phyloP scores from a whole-genome alignment of 2,797 vertebrate species.

The Halcyon smyrnensis region DNA sequence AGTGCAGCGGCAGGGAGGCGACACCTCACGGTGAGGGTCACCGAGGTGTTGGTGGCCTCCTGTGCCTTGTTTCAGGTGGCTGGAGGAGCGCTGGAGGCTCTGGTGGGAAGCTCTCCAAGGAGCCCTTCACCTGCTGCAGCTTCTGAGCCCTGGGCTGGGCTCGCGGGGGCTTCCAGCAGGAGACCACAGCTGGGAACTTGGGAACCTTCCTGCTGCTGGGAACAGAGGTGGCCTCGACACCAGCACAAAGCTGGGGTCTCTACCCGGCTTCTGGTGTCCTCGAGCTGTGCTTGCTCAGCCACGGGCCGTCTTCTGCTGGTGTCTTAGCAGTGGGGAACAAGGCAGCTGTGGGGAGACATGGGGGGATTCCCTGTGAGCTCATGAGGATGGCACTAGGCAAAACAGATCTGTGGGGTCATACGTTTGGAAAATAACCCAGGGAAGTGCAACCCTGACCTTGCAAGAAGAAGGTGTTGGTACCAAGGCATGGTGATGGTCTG shows the following conservation, averaged over 20 bases:
- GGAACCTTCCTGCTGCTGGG: no score
- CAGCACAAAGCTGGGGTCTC: neutral
- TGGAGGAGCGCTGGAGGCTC: neutral
- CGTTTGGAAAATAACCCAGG: neutral
- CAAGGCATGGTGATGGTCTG: rapidly evolving
- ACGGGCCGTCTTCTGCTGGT: neutral
- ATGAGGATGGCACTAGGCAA: neutral
- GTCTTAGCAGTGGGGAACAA: neutral
- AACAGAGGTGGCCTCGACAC: neutral
- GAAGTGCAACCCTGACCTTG: neutral
- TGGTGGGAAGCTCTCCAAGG: neutral
- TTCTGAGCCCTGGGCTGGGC: neutral
- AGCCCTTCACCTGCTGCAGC: neutral
- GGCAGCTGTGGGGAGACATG: rapidly evolving
- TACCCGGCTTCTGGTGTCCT: neutral
- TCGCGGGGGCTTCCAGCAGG: neutral
- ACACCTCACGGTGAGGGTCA: no score
- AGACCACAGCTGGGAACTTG: neutral
- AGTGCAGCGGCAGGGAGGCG: no score
- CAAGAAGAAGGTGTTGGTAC: neutral
- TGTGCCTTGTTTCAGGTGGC: neutral
- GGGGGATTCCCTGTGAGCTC: neutral
- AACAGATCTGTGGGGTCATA: rapidly evolving
- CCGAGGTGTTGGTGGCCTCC: no score
- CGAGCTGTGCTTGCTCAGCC: neutral